These are phyloP conservation scores for Meliscaeva auricollis DNA, from an alignment of 2,888 invertebrate genomes.

Conservation along the genomic window DNA sequence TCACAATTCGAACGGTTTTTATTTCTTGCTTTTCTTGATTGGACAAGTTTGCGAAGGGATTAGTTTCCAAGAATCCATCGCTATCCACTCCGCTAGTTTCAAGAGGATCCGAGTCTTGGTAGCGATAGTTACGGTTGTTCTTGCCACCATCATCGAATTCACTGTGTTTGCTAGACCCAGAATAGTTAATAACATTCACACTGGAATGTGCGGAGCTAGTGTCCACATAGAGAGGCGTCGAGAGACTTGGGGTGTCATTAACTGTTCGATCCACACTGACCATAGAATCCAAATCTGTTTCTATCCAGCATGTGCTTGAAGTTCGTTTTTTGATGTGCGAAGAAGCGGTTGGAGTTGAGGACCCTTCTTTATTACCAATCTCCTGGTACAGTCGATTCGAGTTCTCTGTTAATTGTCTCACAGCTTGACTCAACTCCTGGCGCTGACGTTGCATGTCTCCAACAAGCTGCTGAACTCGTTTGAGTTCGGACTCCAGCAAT, in stretches of 20 bases:
- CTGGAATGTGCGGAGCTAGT: slow-evolving; percentile 83
- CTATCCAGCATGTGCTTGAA: slow-evolving; percentile 90
- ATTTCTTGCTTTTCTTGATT: slow-evolving; percentile 94
- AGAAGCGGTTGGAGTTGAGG: slow-evolving; percentile 77
- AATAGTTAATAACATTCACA: slow-evolving; percentile 77
- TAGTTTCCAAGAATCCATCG: slow-evolving; percentile 83
- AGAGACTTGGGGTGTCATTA: slow-evolving; percentile 82
- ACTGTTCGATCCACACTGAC: slow-evolving; percentile 90
- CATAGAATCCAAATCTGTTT: slow-evolving; percentile 95
- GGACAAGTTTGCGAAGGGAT: slow-evolving; percentile 86
- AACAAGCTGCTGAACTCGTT: slow-evolving; percentile 92
- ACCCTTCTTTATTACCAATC: slow-evolving; percentile 85
- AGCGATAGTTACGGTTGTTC: slow-evolving; percentile 78
- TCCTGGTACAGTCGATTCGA: slow-evolving; percentile 89
- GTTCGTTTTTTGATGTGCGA: slow-evolving; percentile 85
- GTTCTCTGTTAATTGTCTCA: slow-evolving; percentile 92
- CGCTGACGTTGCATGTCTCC: slow-evolving; percentile 94
- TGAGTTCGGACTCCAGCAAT: slow-evolving; percentile 91
- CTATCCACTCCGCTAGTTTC: slow-evolving; percentile 83
- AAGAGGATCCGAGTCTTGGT: slow-evolving; percentile 82
- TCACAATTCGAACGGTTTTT: slow-evolving; percentile 96
- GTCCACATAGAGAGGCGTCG: slow-evolving; percentile 89
- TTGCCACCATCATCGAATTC: slow-evolving; percentile 80
- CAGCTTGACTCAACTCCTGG: slow-evolving; percentile 93
- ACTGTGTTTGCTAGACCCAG: slow-evolving; percentile 79